Percentiles rank a stretch among this genome's conserved stretches.
Conservation (phyloP, 2,797 vertebrate genomes). For the Molossus alvarezi region DNA sequence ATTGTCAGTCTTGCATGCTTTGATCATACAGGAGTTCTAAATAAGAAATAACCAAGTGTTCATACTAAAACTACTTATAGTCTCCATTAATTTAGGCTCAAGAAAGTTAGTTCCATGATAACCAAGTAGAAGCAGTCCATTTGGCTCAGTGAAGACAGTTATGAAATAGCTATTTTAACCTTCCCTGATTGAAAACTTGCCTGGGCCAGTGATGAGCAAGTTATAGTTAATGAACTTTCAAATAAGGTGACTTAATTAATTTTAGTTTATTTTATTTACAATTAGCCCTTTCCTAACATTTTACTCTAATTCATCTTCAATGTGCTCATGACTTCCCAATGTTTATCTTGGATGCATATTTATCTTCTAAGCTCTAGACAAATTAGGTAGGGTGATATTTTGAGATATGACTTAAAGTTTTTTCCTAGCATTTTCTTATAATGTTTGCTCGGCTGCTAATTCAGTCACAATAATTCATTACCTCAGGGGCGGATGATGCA, state of each 20-base stretch:
- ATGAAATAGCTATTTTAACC: not conserved
- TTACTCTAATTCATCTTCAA: not conserved
- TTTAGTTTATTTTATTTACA: not conserved
- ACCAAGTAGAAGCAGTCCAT: not conserved
- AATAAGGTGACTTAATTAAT: slow-evolving; percentile 4
- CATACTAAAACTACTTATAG: not conserved
- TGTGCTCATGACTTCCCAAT: not conserved
- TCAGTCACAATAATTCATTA: slow-evolving; percentile 42
- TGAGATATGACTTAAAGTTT: slow-evolving; percentile 56
- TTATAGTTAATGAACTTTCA: slow-evolving; percentile 15
- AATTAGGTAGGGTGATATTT: slow-evolving; percentile 4
- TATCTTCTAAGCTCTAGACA: slow-evolving; percentile 44
- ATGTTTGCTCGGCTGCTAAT: slow-evolving; percentile 1
- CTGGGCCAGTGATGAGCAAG: not conserved
- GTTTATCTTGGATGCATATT: slow-evolving; percentile 15
- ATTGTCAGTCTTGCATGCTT: not conserved
- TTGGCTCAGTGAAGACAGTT: not conserved
- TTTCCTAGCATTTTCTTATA: slow-evolving; percentile 50
- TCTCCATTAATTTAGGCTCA: not conserved
- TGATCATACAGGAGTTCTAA: not conserved
- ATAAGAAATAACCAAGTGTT: not conserved
- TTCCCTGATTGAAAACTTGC: not conserved
- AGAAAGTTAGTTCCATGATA: not conserved
- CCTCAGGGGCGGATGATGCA: slow-evolving; percentile 6
- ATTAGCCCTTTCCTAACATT: not conserved